phyloP scores from a whole-genome alignment of 2,113 vertebrate genomes.

The Uria aalge region DNA sequence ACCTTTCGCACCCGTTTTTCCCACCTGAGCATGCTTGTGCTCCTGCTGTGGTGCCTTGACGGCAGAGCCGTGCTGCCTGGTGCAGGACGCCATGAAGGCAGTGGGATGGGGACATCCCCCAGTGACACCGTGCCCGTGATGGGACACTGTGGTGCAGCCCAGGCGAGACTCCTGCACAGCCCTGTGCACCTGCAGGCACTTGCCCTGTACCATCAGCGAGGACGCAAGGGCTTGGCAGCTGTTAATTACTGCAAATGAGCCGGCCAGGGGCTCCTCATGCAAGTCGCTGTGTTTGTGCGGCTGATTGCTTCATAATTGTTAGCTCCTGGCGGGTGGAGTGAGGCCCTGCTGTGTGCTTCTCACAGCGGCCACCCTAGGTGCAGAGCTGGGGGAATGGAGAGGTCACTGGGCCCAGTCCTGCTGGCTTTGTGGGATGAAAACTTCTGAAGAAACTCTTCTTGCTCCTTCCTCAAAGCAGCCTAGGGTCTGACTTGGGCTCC shows the following conservation, averaged over 20 bases:
- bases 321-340: fast-evolving
- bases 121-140: fast-evolving
- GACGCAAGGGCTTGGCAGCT: neutral
- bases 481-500: neutral
- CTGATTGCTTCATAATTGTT: neutral
- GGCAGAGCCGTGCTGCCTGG: neutral
- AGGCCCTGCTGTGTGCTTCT: fast-evolving
- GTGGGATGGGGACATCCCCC: neutral
- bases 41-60: too few species aligned
- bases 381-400: neutral
- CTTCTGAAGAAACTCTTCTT: neutral
- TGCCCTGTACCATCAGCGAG: fast-evolving
- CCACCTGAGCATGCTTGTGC: neutral
- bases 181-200: fast-evolving
- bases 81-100: neutral
- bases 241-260: neutral
- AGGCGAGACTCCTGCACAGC: neutral
- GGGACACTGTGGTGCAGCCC: neutral
- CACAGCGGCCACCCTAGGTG: fast-evolving
- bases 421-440: neutral
- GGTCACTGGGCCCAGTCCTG: neutral
- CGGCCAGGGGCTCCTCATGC: neutral
- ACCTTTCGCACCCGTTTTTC: neutral
- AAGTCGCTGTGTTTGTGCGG: fast-evolving
- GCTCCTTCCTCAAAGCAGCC: neutral